Evolutionary conservation across 2,888 invertebrate species (phyloP).

Genomic region (Cheilosia grossa): DNA sequence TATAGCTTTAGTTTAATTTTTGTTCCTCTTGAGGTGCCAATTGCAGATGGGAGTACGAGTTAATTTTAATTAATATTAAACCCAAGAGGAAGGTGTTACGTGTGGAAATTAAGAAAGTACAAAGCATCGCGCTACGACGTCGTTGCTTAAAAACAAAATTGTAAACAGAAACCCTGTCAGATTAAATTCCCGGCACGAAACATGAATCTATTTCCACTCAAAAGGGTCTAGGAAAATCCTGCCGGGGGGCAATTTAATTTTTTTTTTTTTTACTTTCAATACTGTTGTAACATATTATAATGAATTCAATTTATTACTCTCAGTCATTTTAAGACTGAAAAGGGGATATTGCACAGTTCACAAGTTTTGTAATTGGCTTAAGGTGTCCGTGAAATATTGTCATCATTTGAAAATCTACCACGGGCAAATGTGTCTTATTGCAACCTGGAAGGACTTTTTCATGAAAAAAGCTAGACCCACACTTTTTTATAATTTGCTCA

Average conservation of each 20-base stretch:
- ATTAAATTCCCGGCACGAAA: constrained; percentile 59
- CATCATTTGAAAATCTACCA: no score
- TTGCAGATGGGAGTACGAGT: constrained; percentile 60
- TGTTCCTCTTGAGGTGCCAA: constrained; percentile 64
- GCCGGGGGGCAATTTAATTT: constrained; percentile 18
- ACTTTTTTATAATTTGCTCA: no score
- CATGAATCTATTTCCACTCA: constrained; percentile 45
- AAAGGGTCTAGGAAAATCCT: constrained; percentile 57
- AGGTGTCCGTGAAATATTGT: no score
- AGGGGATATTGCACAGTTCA: no score
- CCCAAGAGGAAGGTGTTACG: constrained; percentile 49
- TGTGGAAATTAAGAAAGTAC: constrained; percentile 48
- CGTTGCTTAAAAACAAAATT: constrained; percentile 43
- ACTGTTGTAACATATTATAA: neutral
- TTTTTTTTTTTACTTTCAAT: neutral
- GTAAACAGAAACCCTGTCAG: constrained; percentile 52
- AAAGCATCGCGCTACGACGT: constrained; percentile 24
- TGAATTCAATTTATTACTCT: neutral
- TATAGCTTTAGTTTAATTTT: constrained; percentile 56
- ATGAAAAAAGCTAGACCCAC: no score
- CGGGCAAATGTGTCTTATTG: no score
- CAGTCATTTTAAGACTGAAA: neutral
- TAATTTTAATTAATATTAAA: constrained; percentile 67
- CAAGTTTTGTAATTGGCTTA: no score
- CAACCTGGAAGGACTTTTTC: no score